Conservation (phyloP, 2,888 invertebrate genomes). For the Clostera curtula region DNA sequence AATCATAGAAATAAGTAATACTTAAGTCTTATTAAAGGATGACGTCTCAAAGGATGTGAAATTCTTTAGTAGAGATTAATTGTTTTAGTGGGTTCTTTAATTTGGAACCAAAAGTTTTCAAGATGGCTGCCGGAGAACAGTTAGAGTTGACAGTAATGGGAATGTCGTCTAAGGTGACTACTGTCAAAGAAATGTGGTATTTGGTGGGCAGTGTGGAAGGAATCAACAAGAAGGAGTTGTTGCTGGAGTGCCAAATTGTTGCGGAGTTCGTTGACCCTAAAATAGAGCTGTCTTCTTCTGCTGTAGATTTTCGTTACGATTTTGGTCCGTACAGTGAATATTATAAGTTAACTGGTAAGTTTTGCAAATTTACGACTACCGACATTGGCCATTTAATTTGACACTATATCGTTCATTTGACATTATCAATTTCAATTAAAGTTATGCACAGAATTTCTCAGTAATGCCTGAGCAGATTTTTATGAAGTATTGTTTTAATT, state of each 20-base stretch:
- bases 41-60: too few species aligned
- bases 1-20: too few species aligned
- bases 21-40: too few species aligned
- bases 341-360: conserved; percentile 60
- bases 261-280: conserved; percentile 76
- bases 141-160: conserved; percentile 52
- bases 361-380: too few species aligned
- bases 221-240: conserved; percentile 65
- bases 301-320: conserved; percentile 68
- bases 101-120: conserved; percentile 58
- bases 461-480: too few species aligned
- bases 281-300: conserved; percentile 62
- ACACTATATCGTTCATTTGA: too few species aligned
- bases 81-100: conserved; percentile 52
- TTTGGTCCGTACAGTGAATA: conserved; percentile 57
- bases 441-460: too few species aligned
- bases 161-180: conserved; percentile 46
- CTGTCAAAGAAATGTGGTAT: conserved; percentile 73
- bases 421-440: too few species aligned
- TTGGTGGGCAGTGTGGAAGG: conserved; percentile 72
- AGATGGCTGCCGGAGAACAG: conserved; percentile 60
- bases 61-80: neutral
- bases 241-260: conserved; percentile 63
- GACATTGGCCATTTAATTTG: too few species aligned
- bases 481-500: too few species aligned